Evolutionary conservation across 2,888 invertebrate species (phyloP).

Genomic region (Harpalus rubripes): DNA sequence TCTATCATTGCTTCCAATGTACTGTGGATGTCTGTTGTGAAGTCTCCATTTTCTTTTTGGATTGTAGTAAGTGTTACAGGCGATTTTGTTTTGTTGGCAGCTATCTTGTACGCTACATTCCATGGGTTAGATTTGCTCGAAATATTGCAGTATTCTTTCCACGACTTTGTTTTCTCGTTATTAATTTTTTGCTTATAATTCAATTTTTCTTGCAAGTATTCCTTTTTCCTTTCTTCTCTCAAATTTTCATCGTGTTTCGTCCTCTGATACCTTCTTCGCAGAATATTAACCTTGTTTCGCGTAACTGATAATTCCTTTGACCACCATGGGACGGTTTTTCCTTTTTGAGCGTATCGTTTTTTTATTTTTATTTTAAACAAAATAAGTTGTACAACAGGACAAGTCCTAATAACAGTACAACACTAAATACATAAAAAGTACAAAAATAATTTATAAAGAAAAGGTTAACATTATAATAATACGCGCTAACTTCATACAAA

Average conservation of each 20-base stretch:
- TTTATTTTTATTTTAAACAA: background rate
- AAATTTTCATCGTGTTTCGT: no score
- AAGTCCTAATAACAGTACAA: no score
- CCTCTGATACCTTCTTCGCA: constrained; percentile 4
- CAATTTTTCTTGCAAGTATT: no score
- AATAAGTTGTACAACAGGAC: no score
- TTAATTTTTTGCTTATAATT: background rate
- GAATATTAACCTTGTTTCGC: constrained; percentile 1
- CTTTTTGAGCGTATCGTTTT: background rate
- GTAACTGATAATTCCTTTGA: background rate
- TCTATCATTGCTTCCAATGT: background rate
- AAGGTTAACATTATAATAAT: no score
- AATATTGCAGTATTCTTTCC: constrained; percentile 5
- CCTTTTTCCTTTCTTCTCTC: no score
- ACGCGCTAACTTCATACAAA: no score
- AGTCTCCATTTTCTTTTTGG: background rate
- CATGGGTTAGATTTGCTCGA: background rate
- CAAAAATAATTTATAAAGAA: no score
- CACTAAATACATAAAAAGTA: no score
- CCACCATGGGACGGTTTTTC: constrained; percentile 20
- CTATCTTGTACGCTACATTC: background rate
- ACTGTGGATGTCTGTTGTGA: background rate
- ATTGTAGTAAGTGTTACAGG: constrained; percentile 15
- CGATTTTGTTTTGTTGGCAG: constrained; percentile 15
- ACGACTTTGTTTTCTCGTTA: background rate